Base-by-base conservation (phyloP, 2,797 vertebrate genomes). In the Danio albolineatus region DNA sequence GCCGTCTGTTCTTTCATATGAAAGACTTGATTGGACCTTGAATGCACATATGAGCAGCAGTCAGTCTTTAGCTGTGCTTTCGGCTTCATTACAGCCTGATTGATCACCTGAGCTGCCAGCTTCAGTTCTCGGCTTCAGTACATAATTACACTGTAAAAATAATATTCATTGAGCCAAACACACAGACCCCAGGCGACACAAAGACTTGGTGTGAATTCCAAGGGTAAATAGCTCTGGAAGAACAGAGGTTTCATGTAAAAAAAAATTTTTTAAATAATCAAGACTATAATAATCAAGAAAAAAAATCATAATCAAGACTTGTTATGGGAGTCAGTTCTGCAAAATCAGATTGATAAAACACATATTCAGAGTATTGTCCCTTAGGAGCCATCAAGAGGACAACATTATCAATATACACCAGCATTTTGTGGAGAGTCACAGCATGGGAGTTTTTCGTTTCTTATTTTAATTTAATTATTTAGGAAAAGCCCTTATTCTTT, bases 61-160 rank as follows among this genome's bases (percentile, higher is more conserved):
- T 89, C 87, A 88, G 85, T 91, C 88, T 91, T 86, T 84, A 78
- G 72, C 76, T 86, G 83, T 83, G 84, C 80, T 74, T 79, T 83
- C 61, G 80, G 84, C 86, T 84, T 89, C 86, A 91, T 90, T 91
- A 88, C 84, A 86, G 81, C 83, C 86, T 91, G 91, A 90, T 91
- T 89, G 90, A 89, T 91, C 85, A 90, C 86, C 87, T 83, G 86
- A 77, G 88, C 87, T 81, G 71, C 61, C 81, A 85, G 81, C 83
- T 80, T 65, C 85, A 85, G 83, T 87, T 83, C 67, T 80, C 83
- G 82, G 83, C 87, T 79, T 80, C 75, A 81, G 86, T 73, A 73
- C 83, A 87, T 91, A 92, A 92, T 92, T 92, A 89, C 88, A 87
- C 76, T 60, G 70, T 82, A 83, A 80, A 82, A 83, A 83, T 80